A percentile compares a stretch with the other conserved stretches of the same genome.
These are phyloP conservation scores for Hydrotaea diabolus DNA, from an alignment of 2,888 invertebrate genomes.

Conservation along the genomic window DNA sequence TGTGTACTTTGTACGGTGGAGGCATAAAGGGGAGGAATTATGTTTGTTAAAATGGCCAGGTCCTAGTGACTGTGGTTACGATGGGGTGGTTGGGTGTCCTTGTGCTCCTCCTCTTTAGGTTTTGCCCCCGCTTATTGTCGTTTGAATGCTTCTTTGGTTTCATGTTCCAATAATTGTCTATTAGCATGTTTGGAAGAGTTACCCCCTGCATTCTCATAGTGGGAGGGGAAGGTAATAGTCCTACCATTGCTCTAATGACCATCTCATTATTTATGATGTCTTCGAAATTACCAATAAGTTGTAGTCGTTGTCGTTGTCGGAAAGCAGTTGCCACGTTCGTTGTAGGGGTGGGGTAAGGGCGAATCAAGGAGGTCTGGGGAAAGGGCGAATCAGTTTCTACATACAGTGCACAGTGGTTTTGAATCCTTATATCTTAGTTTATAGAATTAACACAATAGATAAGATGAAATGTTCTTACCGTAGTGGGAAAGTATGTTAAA, in stretches of 20 bases:
- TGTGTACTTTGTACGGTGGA: neutral
- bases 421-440: no score
- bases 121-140: neutral
- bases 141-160: neutral
- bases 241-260: neutral
- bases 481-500: no score
- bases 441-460: no score
- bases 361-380: no score
- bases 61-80: neutral
- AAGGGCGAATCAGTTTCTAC: no score
- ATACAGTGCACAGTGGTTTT: no score
- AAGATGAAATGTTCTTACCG: no score
- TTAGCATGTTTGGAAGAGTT: constrained; percentile 3
- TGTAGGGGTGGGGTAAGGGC: no score
- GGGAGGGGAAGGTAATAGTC: neutral
- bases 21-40: no score
- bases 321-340: no score
- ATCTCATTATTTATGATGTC: constrained; percentile 3
- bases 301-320: neutral
- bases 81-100: neutral
- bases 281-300: neutral
- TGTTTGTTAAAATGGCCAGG: neutral
- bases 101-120: neutral
- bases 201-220: no score
- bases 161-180: neutral